Conservation (phyloP, 2,797 vertebrate species). For the Kryptolebias ocellatus region DNA sequence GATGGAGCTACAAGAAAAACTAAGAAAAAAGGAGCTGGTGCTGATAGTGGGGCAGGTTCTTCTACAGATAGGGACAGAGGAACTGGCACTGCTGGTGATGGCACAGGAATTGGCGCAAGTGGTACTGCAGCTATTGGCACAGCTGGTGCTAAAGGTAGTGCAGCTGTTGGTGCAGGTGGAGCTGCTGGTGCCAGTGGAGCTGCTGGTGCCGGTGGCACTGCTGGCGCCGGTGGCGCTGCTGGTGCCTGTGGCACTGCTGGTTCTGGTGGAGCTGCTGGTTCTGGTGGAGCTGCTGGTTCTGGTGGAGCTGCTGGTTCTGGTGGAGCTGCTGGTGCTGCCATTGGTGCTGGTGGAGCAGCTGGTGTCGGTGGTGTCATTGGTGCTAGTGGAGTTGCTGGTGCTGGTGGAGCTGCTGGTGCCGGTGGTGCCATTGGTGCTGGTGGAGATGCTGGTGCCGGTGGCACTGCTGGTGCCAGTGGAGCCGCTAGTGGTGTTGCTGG, state of each 20-base stretch:
- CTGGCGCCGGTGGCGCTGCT: not conserved
- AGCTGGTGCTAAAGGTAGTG: constrained; percentile 11
- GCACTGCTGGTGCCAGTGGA: not conserved
- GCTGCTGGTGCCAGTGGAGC: not conserved
- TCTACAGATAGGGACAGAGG: not conserved
- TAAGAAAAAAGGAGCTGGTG: constrained; percentile 25
- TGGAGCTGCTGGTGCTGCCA: not conserved
- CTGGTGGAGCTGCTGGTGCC: not conserved
- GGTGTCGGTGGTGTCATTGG: not conserved
- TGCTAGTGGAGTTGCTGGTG: not conserved
- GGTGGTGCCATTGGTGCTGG: not conserved
- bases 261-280: not conserved
- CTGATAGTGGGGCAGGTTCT: not conserved
- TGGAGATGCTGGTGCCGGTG: not conserved
- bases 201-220: not conserved
- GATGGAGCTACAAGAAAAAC: constrained; percentile 19
- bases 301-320: not conserved
- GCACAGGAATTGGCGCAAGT: not conserved
- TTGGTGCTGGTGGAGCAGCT: not conserved
- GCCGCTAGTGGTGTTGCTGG: not conserved
- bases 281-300: not conserved
- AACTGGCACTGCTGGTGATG: not conserved
- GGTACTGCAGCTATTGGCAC: not conserved
- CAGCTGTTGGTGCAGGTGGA: not conserved
- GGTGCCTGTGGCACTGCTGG: not conserved